Evolutionary conservation across 2,888 invertebrate species (phyloP), one percentile per base, ranked within the genome.

Genomic region (Oligia fasciuncula): DNA sequence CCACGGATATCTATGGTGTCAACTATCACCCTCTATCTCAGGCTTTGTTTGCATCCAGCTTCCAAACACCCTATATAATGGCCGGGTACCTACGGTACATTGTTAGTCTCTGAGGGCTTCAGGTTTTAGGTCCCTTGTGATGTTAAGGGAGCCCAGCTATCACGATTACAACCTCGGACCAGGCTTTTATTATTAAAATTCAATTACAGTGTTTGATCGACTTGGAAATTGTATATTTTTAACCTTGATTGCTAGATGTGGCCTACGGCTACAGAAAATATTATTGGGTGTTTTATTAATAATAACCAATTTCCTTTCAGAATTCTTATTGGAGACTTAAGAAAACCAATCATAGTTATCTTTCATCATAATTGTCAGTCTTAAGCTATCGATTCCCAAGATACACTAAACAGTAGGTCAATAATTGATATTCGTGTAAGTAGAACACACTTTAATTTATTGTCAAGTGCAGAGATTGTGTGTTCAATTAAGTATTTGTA

Each of bases 151-250:
- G 46, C 49, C 40, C 14, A 70, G 57, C 19, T 70, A 67, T 65
- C 49, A 67, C 40, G 29, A 73, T 73, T 51, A 76, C 60, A 54
- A 70, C 66, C n/a, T 65, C 19, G 2, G 23, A 19, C 54, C 11
- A 70, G 40, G 46, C 14, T 70, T 63, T 49, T 54, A 35, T 14
- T 73, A 62, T 6, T 60, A 68, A 40, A 65, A 79, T 54, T 75
- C 63, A 75, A 79, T 79, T 74, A 79, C n/a, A 54, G 65, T 83
- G 14, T 75, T 60, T 69, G 29, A 63, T 74, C 46, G 60, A 69
- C 14, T 75, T 74, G 63, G 83, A 40, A 83, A 75, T 72, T n/a
- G 71, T 77, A 82, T 66, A 54, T 8, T n/a, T 77, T 63, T 62
- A 43, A 77, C 68, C 60, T 77, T 65, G 60, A n/a, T 62, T 60